Base-by-base conservation (phyloP, 1,140 invertebrate genomes). In the Drosophila auraria region DNA sequence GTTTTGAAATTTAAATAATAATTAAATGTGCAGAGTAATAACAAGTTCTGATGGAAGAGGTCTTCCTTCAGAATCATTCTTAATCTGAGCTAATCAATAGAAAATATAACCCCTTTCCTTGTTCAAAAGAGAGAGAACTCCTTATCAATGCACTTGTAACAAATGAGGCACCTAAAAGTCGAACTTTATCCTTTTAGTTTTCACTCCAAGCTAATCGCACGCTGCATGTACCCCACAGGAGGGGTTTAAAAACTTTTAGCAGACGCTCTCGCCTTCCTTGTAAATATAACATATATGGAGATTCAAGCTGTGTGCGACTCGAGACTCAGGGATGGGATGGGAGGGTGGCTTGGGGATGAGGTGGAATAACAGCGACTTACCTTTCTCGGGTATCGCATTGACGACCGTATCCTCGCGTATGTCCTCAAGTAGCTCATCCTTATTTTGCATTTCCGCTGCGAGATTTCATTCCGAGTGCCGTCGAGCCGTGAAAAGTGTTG, bases 301-400 rank as follows among this genome's bases (percentile, higher is more conserved):
- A 61, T 44, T 53, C 38, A 73, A 61, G 47, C 20, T 33, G 54
- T 33, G 54, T 60, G 45, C 30, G 58, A 51, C 25, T 50, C 30
- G 30, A 33, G 12, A n/a, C 44, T 9, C 33, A 36, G 9, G 33
- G 33, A 11, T 36, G 7, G 20, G 20, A 20, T 20, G 27, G 27
- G 0, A 6, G 27, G 27, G 27, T 7, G 6, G 30, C 5, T 6
- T 36, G 12, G 2, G n/a, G 15, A 42, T 25, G 27, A 42, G 30
- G 23, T 33, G 56, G 30, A 9, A 27, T 25, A 40, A 17, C 23
- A 44, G 40, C 33, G 49, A 78, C 90, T 92, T 80, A 92, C 92
- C 92, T 92, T 93, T 93, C 60, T 92, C 92, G 53, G 92, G 92
- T 79, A 93, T 92, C 54, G 71, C 61, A 78, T 93, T 92, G 61